A percentile compares a stretch with the other conserved stretches of the same genome.
Conservation (phyloP, 2,888 invertebrate genomes). For the Congeria kusceri region DNA sequence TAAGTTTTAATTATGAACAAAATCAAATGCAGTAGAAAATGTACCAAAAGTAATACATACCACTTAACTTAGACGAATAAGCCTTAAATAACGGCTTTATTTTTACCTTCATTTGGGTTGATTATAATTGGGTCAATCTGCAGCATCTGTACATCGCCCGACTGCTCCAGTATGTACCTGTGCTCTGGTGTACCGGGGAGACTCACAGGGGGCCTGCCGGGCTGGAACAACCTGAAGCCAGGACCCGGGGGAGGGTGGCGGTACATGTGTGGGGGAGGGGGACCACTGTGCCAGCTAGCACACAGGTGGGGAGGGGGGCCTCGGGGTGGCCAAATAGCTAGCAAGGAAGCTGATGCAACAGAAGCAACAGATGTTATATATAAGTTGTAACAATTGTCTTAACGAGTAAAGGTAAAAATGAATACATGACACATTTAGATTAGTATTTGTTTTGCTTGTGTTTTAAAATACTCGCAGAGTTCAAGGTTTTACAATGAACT, state of each 20-base stretch:
- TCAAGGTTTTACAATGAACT: too few relatives aligned
- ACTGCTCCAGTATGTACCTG: constrained; percentile 11
- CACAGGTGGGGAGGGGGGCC: not conserved
- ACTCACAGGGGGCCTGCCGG: not conserved
- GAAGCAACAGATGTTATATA: too few relatives aligned
- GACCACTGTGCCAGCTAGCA: constrained; percentile 10
- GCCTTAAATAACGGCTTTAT: too few relatives aligned
- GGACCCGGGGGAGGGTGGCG: constrained; percentile 4
- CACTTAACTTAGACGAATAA: too few relatives aligned
- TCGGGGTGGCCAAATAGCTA: not conserved
- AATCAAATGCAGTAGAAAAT: not conserved
- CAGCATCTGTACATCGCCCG: constrained; percentile 13
- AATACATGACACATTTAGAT: too few relatives aligned
- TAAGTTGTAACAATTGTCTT: too few relatives aligned
- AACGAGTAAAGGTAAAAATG: too few relatives aligned
- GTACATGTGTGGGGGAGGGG: constrained; percentile 22
- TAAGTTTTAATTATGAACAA: not conserved
- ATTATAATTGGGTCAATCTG: constrained; percentile 57
- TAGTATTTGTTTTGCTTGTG: too few relatives aligned
- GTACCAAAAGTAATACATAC: not conserved
- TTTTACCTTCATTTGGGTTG: constrained; percentile 62
- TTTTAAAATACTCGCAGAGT: too few relatives aligned
- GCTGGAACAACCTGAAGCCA: not conserved
- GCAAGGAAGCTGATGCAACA: not conserved
- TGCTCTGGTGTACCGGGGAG: not conserved